Base-by-base conservation (phyloP, 2,888 invertebrate genomes). In the Chironomus riparius region DNA sequence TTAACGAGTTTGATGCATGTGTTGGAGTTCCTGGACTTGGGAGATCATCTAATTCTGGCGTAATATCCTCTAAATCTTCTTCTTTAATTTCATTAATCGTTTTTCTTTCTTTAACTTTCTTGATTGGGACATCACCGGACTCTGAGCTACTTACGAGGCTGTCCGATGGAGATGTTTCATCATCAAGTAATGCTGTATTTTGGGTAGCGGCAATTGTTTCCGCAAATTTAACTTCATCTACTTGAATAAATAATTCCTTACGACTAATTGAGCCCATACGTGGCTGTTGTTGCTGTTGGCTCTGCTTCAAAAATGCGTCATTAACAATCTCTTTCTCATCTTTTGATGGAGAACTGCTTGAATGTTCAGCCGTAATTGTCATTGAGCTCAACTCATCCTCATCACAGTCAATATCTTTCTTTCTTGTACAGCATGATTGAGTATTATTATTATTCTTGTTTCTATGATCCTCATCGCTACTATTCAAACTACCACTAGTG, bases 121-220 rank as follows among this genome's bases (percentile, higher is more conserved):
- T 82, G 82, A 73, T 84, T 83, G 0, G 83, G 83, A 68, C 48
- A 65, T 68, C 74, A n/a, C 61, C 18, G 13, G 50, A 61, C 4
- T 61, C 56, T 10, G 76, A 77, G 78, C 83, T 84, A 78, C 84
- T 84, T 78, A 92, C 89, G 71, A 92, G 83, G 81, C 92, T 92
- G 79, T 92, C 93, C 0, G 92, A 92, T 13, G 94, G 94, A 0
- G 93, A 93, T 0, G 92, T 92, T 81, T 94, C 93, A 80, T 94
- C 93, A 78, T 93, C 93, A 47, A 94, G 85, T 47, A 93, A 83
- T 77, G 89, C 88, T 61, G 88, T 89, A 0, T 88, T 88, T 62
- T 90, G 90, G 18, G 88, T 87, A 78, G 90, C 91, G 70, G 91
- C 89, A 2, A 90, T 90, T 80, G 91, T 86, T 77, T 87, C 87